Percentiles rank a stretch among this genome's conserved stretches.
These are phyloP conservation scores for Tenodera sinensis DNA, from an alignment of 2,888 invertebrate species.

Conservation along the genomic window DNA sequence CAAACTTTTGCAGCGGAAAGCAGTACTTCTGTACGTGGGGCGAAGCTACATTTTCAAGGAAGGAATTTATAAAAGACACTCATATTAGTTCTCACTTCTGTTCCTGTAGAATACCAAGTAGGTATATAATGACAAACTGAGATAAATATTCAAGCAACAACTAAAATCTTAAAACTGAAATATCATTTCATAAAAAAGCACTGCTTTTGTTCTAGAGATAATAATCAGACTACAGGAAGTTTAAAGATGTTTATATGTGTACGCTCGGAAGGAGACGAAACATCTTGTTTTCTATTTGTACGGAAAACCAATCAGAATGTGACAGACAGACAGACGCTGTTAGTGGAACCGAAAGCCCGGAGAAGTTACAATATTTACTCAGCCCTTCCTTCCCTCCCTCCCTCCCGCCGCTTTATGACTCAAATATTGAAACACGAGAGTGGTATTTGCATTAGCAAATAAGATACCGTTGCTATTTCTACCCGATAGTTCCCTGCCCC, in stretches of 20 bases:
- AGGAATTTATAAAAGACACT: no score
- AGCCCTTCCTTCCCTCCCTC: not conserved
- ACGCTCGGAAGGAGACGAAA: not conserved
- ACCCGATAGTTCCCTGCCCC: not conserved
- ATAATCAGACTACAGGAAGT: not conserved
- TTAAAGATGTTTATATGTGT: not conserved
- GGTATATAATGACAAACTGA: no score
- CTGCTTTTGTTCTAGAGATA: no score
- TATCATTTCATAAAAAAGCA: no score
- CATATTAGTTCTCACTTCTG: no score
- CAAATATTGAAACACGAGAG: constrained; percentile 18
- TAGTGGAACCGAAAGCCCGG: not conserved
- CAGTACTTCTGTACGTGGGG: no score
- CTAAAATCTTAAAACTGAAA: no score
- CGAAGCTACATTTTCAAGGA: no score
- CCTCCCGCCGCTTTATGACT: not conserved
- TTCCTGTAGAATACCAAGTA: no score
- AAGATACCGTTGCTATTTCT: constrained; percentile 6
- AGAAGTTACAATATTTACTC: not conserved
- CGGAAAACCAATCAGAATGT: not conserved
- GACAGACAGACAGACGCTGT: not conserved
- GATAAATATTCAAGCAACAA: no score
- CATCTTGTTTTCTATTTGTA: not conserved
- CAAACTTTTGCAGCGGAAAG: no score
- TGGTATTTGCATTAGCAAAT: constrained; percentile 17